Base-by-base conservation (phyloP, 2,797 vertebrate genomes). In the Phrynocephalus vlangalii region DNA sequence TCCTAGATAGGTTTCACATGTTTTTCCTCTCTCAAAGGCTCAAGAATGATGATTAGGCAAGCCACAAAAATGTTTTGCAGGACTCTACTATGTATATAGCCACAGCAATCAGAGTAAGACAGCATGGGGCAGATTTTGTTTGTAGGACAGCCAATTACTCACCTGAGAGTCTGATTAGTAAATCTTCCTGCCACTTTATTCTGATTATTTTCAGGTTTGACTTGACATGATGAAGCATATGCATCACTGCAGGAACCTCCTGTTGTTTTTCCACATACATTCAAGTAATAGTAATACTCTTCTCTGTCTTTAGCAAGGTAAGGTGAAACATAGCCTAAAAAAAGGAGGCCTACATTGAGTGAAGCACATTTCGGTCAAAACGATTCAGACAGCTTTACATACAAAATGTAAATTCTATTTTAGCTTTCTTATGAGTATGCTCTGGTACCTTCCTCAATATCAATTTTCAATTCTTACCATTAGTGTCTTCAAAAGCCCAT, bases 131-230 rank as follows among this genome's bases (percentile, higher is more conserved):
- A 60, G 10, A 6, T 71, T 60, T 48, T 28, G 4, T 66, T 79
- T 82, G 50, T 16, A 68, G 48, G 26, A 68, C 44, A 60, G 68
- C 11, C 48, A 2, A 44, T 66, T 82, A 96, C 95, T 20, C 90
- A 99, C 99, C 99, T 98, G 81, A 99, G 94, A 0, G 96, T 98
- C 86, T 99, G 99, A 94, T 98, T 98, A 87, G 97, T 67, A 90
- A 87, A 97, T 94, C 91, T 96, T 87, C 99, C 99, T 0, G 99
- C 97, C 73, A 97, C 95, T 94, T 97, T 98, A 48, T 84, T 90
- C 85, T 95, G 77, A 0, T 68, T 9, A 67, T 0, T 87, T 0
- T 3, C 15, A 48, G 16, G 50, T 90, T 99, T 99, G 86, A 97
- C 93, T 95, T 99, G 99, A 89, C 99, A 99, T 85, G 97, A 96